Base-by-base conservation (phyloP, 2,888 invertebrate genomes). In the Pherbina coryleti region DNA sequence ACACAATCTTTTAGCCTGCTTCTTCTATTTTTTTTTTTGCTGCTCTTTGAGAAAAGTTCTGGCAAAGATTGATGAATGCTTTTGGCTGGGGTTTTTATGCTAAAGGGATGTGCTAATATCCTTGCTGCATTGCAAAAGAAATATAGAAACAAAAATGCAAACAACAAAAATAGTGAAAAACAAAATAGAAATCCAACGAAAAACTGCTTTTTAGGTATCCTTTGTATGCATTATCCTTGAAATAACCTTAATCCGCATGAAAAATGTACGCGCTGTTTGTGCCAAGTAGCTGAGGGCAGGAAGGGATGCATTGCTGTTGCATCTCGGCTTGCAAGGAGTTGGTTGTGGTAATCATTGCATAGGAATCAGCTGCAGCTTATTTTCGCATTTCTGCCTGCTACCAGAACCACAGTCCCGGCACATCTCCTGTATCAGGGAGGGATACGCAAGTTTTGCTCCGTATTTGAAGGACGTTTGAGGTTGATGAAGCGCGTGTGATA, bases 41-140 rank as follows among this genome's bases (percentile, higher is more conserved):
- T 37, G 2, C 11, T 44, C 17, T 28, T 85, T 85, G 79, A 83
- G 83, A 84, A 87, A 88, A 85, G 86, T 87, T 87, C 87, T 88
- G 87, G 87, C 87, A 87, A 87, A 87, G 87, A 87, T 87, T 87
- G 87, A 87, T 87, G 87, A 87, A 88, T 87, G 86, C 85, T 85
- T 85, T 66, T 19, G 37, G 57, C 72, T 51, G 25, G 9, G n/a
- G 60, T 55, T 72, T 28, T 72, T 44, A 60, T 28, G 44, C 60
- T 25, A 28, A 25, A 60, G 60, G 60, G 67, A 44, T 67, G 22
- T 28, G 64, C 31, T 55, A 60, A 19, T 37, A 57, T 17, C 53
- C 55, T 53, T 71, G 55, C 31, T 57, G 72, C 37, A 22, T 28
- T 14, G n/a, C n/a, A 28, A 19, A 8, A 11, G 28, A 25, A 1